phyloP scores from a whole-genome alignment of 2,797 vertebrate genomes.

The Pteropus rufus region DNA sequence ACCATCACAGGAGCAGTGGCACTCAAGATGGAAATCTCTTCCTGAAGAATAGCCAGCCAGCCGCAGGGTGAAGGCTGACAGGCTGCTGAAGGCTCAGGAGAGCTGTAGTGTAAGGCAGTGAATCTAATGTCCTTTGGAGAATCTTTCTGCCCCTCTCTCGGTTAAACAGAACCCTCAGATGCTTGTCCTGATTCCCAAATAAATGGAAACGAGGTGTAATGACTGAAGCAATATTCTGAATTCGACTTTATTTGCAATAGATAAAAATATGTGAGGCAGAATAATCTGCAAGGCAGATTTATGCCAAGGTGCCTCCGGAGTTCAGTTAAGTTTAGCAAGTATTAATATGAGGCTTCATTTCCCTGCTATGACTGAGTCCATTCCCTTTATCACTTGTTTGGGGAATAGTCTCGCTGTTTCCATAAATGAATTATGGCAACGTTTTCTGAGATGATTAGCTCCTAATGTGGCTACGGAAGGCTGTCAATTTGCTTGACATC shows the following conservation, averaged over 20 bases:
- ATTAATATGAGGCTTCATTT: constrained; percentile 50
- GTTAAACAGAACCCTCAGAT: constrained; percentile 28
- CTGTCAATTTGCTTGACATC: constrained; percentile 57
- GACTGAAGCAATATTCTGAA: constrained; percentile 63
- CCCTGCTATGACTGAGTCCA: constrained; percentile 10
- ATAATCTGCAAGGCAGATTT: constrained; percentile 71
- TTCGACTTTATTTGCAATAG: constrained; percentile 67
- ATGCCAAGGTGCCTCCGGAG: constrained; percentile 42
- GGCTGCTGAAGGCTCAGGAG: background rate
- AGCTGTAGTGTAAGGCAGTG: constrained; percentile 20
- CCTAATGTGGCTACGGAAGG: constrained; percentile 51
- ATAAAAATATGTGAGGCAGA: constrained; percentile 72
- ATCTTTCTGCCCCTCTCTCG: constrained; percentile 9
- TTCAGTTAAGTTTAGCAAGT: constrained; percentile 52
- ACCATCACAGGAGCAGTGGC: background rate
- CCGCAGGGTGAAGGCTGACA: background rate
- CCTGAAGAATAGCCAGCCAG: background rate
- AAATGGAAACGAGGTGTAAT: constrained; percentile 63
- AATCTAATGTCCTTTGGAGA: constrained; percentile 20
- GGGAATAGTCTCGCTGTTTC: constrained; percentile 62
- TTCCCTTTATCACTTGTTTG: constrained; percentile 64
- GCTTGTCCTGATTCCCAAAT: constrained; percentile 61
- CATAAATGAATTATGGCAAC: constrained; percentile 70
- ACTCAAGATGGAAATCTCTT: background rate
- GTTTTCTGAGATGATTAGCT: constrained; percentile 69